Evolutionary conservation across 2,888 invertebrate species (phyloP).

Genomic region (Metalampra italica): DNA sequence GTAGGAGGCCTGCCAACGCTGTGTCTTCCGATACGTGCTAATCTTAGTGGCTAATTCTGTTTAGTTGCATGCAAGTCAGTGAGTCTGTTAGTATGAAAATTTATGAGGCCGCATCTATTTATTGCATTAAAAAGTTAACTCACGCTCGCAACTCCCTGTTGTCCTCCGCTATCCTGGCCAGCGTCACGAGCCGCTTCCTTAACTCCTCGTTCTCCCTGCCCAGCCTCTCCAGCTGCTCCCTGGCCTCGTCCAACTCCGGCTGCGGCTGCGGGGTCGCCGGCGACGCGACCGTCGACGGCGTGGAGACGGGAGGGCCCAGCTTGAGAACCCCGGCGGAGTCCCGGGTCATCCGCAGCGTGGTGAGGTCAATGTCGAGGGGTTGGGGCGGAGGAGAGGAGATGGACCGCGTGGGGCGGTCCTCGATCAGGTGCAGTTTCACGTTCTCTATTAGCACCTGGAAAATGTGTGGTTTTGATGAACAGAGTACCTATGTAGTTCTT

Average conservation of each 20-base stretch:
- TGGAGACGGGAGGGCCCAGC: conserved; percentile 79
- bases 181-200: conserved; percentile 59
- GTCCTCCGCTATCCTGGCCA: conserved; percentile 75
- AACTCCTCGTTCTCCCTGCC: conserved; percentile 72
- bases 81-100: too few relatives aligned
- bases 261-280: conserved; percentile 47
- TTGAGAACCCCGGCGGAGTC: conserved; percentile 86
- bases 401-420: conserved; percentile 90
- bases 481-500: too few relatives aligned
- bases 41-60: too few relatives aligned
- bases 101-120: too few relatives aligned
- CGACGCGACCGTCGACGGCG: conserved; percentile 40
- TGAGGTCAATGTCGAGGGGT: conserved; percentile 86
- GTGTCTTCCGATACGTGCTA: too few relatives aligned
- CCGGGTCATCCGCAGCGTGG: conserved; percentile 83
- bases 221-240: conserved; percentile 49
- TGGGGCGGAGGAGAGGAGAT: conserved; percentile 88
- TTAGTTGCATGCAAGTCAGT: too few relatives aligned
- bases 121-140: conserved; percentile 35
- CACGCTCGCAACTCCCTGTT: conserved; percentile 72
- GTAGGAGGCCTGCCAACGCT: too few relatives aligned
- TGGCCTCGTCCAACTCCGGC: conserved; percentile 67
- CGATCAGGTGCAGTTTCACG: conserved; percentile 85
- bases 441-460: conserved; percentile 85
- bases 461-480: too few relatives aligned